A percentile compares a stretch with the other conserved stretches of the same genome.
phyloP scores from a whole-genome alignment of 2,888 invertebrate species.

The Laothoe populi region DNA sequence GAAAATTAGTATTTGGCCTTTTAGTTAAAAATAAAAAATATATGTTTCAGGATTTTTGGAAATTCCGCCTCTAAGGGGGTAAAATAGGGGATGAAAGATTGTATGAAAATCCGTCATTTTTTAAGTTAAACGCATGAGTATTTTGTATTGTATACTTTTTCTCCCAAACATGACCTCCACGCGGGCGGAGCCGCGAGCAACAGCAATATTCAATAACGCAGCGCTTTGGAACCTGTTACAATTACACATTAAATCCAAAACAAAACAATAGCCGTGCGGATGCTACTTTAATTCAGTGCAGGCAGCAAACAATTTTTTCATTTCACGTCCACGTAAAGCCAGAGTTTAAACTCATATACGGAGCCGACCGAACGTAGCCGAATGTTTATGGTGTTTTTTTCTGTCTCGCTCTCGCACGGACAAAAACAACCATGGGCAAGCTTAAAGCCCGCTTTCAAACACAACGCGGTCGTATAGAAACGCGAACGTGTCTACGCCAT shows the following conservation, averaged over 20 bases:
- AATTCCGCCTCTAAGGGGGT: no score
- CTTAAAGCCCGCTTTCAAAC: constrained; percentile 54
- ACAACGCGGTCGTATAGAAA: constrained; percentile 34
- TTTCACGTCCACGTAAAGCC: constrained; percentile 20
- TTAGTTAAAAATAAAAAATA: no score
- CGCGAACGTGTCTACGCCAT: constrained; percentile 58
- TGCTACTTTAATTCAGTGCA: constrained; percentile 4
- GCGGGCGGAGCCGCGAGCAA: no score
- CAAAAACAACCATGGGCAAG: constrained; percentile 65
- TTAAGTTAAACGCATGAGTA: no score
- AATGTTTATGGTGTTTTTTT: constrained; percentile 74
- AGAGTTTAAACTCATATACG: constrained; percentile 42
- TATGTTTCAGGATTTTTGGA: no score
- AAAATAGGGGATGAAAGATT: no score
- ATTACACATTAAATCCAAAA: neutral
- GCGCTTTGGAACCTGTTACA: neutral
- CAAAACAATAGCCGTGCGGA: neutral
- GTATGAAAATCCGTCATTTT: no score
- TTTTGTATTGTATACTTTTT: no score
- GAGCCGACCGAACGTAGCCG: constrained; percentile 67
- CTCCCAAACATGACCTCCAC: no score
- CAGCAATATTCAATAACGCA: no score
- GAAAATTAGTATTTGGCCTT: no score
- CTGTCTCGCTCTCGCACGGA: constrained; percentile 69
- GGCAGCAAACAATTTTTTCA: constrained; percentile 17